Base-by-base conservation (phyloP, 2,888 invertebrate species). In the Cephus pulcher region DNA sequence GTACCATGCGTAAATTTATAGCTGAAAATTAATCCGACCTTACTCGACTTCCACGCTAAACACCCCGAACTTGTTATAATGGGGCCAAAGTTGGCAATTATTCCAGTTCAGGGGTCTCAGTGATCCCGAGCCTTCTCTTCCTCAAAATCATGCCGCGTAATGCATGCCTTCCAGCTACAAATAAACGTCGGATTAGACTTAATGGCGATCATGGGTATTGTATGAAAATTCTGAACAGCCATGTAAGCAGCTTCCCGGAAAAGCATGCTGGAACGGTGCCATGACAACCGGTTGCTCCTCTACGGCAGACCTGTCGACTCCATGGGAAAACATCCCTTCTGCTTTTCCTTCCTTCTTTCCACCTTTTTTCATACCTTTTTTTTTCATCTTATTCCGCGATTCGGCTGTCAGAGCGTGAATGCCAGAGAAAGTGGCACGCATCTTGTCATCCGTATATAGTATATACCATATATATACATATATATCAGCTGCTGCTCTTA, bases 101-200 rank as follows among this genome's bases (percentile, higher is more conserved):
- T 84, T 81, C 79, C 70, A 76, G 78, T 40, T 74, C 75, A 75
- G 80, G 77, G 78, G 78, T 73, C 73, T 80, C 69, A 80, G 77
- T 77, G 79, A 80, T 80, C 71, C 71, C 32, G 34, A 71, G 15
- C 15, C 71, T 71, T 34, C 71, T 71, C 71, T 23, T 56, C 23
- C 56, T 12, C 71, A 34, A 71, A 32, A 32, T 11, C 32, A 32
- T 71, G 34, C 71, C 15, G 32, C 33, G 33, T 34, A 71, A 34
- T 34, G 71, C 71, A 34, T 71, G 12, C 32, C 79, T 80, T 79
- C 79, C 76, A 56, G 78, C 81, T 79, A 78, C 80, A 84, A 85
- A 85, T 85, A 81, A 85, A 83, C 82, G 82, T 75, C 32, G 84
- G 86, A 86, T 86, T 86, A 84, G 71, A 71, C 84, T 86, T 86